Evolutionary conservation across 2,113 vertebrate genomes (phyloP).

Genomic region (Chaetura pelagica): DNA sequence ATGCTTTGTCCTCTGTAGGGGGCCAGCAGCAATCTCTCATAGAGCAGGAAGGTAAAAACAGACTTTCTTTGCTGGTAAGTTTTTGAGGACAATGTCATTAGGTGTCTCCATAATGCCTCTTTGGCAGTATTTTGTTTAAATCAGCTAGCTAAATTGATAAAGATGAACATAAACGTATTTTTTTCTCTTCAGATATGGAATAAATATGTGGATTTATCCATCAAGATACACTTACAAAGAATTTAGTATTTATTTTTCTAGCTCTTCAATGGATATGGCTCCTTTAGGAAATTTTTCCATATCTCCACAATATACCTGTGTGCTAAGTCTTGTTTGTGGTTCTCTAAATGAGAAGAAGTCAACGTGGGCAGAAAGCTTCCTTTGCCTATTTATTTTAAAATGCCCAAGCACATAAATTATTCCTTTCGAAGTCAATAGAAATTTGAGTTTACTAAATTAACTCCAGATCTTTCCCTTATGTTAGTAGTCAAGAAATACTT

Average conservation of each 20-base stretch:
- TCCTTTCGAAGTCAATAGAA: constrained; percentile 27
- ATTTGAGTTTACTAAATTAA: constrained; percentile 50
- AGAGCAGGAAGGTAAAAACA: not conserved
- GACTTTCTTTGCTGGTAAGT: not conserved
- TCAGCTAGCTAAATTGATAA: not conserved
- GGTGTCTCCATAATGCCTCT: not conserved
- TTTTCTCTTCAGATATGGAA: not conserved
- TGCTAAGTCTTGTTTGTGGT: not conserved
- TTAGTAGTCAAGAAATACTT: not conserved
- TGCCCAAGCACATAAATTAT: constrained; percentile 27
- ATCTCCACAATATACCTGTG: not conserved
- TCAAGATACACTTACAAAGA: not conserved
- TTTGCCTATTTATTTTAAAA: constrained; percentile 40
- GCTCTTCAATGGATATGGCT: not conserved
- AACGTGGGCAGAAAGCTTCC: constrained; percentile 32
- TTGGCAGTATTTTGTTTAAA: not conserved
- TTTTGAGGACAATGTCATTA: not conserved
- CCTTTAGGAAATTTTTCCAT: not conserved
- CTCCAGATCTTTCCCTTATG: constrained; percentile 15
- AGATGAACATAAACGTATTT: not conserved
- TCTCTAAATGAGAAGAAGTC: constrained; percentile 23
- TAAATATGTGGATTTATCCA: not conserved
- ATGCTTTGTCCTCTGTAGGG: not conserved
- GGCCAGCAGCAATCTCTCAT: not conserved
- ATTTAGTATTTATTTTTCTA: not conserved